Conservation (phyloP, 2,113 vertebrate species). For the Caranx ignobilis region DNA sequence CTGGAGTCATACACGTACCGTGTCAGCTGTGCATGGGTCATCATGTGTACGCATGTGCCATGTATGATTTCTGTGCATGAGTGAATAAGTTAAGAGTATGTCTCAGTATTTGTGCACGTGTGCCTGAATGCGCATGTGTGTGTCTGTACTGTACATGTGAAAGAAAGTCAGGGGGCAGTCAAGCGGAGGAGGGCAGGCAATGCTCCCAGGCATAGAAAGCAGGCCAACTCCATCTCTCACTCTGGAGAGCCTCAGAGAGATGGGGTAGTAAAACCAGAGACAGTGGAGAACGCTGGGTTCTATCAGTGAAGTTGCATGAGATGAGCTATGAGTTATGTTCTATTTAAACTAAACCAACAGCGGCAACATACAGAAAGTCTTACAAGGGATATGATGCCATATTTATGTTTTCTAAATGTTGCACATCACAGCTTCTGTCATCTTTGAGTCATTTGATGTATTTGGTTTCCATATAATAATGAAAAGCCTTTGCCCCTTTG, state of each 20-base stretch:
- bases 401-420: not conserved
- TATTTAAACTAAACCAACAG: conserved; percentile 28
- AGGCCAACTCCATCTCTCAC: conserved; percentile 75
- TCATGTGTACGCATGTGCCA: conserved; percentile 60
- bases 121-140: conserved; percentile 22
- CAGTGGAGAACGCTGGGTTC: conserved; percentile 26
- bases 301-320: conserved; percentile 50
- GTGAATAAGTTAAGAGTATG: conserved; percentile 48
- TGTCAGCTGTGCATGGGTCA: conserved; percentile 40
- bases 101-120: conserved; percentile 34
- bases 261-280: conserved; percentile 43
- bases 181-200: conserved; percentile 77
- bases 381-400: not conserved
- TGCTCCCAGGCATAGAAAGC: conserved; percentile 79
- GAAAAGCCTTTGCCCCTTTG: not conserved
- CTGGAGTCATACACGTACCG: conserved; percentile 57
- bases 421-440: not conserved
- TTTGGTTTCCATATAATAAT: conserved; percentile 2
- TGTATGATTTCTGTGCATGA: conserved; percentile 65
- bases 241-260: conserved; percentile 65
- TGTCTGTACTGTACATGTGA: conserved; percentile 56
- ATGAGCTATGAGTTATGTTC: conserved; percentile 33
- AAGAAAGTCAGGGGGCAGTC: conserved; percentile 69
- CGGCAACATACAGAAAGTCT: not conserved
- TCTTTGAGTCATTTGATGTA: conserved; percentile 5